A percentile compares a stretch with the other conserved stretches of the same genome.
These are phyloP conservation scores for Eolophus roseicapilla DNA, from an alignment of 2,113 vertebrate species.

Conservation along the genomic window DNA sequence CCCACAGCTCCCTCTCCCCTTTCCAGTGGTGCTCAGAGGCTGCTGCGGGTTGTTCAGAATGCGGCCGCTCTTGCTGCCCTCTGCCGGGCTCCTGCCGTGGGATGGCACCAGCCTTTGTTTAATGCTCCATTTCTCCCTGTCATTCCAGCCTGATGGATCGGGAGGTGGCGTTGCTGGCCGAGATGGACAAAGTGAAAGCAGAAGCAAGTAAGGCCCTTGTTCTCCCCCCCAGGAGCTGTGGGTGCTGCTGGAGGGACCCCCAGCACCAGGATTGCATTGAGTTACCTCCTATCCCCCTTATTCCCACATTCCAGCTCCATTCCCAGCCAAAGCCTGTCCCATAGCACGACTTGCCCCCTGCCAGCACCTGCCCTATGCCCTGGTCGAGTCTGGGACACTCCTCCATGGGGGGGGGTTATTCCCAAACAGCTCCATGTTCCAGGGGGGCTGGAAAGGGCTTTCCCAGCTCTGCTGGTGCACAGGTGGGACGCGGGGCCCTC, in stretches of 20 bases:
- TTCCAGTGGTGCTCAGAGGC: neutral
- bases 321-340: accelerated
- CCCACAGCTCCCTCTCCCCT: neutral
- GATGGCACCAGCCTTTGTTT: neutral
- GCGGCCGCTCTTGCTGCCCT: conserved; percentile 17
- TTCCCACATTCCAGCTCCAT: accelerated
- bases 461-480: accelerated
- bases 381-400: accelerated
- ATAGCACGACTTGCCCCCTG: neutral
- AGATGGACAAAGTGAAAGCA: conserved; percentile 98
- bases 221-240: neutral
- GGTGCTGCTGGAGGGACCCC: neutral
- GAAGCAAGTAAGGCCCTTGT: conserved; percentile 86
- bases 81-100: neutral
- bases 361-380: neutral
- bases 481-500: accelerated
- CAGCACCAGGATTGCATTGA: too few species aligned
- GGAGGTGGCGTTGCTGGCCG: conserved; percentile 88
- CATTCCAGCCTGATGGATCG: conserved; percentile 90
- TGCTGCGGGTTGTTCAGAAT: neutral
- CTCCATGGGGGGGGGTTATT: neutral
- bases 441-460: neutral
- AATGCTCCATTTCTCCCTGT: neutral
- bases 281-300: accelerated
- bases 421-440: accelerated